Evolutionary conservation across 2,113 vertebrate species (phyloP), one percentile per base, ranked within the genome.

Genomic region (Mormyrus lacerda): DNA sequence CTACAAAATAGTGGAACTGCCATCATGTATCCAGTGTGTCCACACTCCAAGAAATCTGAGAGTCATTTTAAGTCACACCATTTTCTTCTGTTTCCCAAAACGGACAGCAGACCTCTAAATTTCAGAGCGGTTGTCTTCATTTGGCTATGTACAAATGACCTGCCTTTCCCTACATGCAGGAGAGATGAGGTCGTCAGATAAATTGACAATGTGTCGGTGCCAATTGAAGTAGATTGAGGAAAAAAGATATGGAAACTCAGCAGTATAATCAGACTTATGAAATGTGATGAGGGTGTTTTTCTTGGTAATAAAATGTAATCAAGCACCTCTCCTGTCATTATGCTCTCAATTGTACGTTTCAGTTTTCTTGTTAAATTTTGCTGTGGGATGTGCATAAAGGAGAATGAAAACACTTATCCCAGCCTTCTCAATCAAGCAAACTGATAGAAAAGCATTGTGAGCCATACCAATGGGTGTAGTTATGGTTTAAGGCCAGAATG

Each of bases 221-320:
- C 85, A 87, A 55, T 55, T 17, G 47, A 87, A 50, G 85, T 87
- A 55, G 50, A 87, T 55, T 87, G 35, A 10, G 50, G 39, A 53
- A 42, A 87, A 79, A 35, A 42, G n/a, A 51, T 50, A 48, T 17
- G 31, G 27, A 87, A 87, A 17, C 27, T 87, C 85, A 87, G 50
- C 13, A 24, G 50, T 39, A 51, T 84, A 84, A 84, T 53, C 48
- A 39, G 50, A 19, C 47, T 53, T 87, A 2, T 35, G 55, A 35
- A 53, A 53, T 87, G 35, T 53, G 85, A 35, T 39, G 47, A 48
- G 85, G 50, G 47, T 84, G 82, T 87, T 87, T 48, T 87, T 87
- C 85, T 50, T 51, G 85, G 48, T 87, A 53, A 53, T 87, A 87
- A 55, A 87, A 87, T 55, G 50, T 50, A 87, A 53, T 55, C 31